Base-by-base conservation (phyloP, 2,113 vertebrate species). In the Vulpes vulpes region DNA sequence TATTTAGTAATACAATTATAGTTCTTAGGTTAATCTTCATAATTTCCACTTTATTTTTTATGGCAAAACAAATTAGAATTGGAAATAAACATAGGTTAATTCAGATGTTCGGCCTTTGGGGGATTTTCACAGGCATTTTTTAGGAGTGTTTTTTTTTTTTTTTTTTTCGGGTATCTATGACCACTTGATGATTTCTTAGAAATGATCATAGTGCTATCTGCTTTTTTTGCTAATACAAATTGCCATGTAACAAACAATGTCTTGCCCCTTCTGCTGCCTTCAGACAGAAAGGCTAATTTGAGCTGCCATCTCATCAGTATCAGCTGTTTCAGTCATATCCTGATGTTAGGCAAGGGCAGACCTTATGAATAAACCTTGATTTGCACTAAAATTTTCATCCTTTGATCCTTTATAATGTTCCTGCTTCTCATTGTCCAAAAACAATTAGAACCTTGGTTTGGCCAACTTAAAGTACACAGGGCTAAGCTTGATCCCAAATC, bases 331-430 rank as follows among this genome's bases (percentile, higher is more conserved):
- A 92, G 89, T 73, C 67, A 71, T 83, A 69, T 79, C n/a, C 62
- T 96, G 90, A 74, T 86, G 14, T 93, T 82, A 71, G 76, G 2
- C 10, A 81, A 64, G 19, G 59, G 20, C 67, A 81, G 43, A 32
- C 59, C 20, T 81, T 83, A 80, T 81, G 51, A 89, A 49, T 11
- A 82, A 76, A 71, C 17, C 43, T 96, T 88, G 82, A 94, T 82
- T 89, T 94, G 35, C 89, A 94, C 53, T 65, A 20, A 96, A 96
- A 62, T 89, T 94, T 89, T 69, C 74, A 92, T 95, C 35, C 49
- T 96, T 95, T 92, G 43, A 95, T 94, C 14, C 25, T 14, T 91
- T 92, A 67, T 16, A 11, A 25, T 81, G 38, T 80, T 79, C 8
- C 64, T 94, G 20, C 19, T 93, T 90, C 51, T 92, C 27, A 38